Evolutionary conservation across 2,888 invertebrate species (phyloP), one percentile per base, ranked within the genome.

Genomic region (Drosophila tanythrix): DNA sequence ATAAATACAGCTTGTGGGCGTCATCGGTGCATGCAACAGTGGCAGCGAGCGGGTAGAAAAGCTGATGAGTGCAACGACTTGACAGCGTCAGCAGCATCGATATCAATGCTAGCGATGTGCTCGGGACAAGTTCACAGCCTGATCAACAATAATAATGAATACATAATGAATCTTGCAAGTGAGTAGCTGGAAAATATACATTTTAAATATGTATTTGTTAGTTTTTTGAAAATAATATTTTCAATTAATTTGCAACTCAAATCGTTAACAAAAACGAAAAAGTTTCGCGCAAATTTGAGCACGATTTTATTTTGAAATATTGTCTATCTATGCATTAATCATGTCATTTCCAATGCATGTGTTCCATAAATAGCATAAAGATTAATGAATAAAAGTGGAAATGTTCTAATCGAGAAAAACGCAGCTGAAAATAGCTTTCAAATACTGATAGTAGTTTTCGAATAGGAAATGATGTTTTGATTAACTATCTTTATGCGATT

Each of bases 11-110:
- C 91, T 79, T 67, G 79, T 70, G 65, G 70, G 70, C 52, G 60
- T 46, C 10, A 7, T 35, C 46, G 40, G 33, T 48, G 51, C 46
- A 36, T 21, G 43, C 29, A 13, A 35, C 35, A 63, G 29, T 6
- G 15, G 43, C 27, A 51, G 40, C 15, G 29, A 43, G 43, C 52
- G 43, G 18, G 52, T 3, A 13, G 57, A 31, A 61, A 53, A 56
- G 63, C 83, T 91, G 91, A 92, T 90, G 92, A 92, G 92, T 91
- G 92, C 92, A 92, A 91, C 92, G 92, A 92, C 92, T 88, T 87
- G 88, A 82, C 75, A 66, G 67, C 76, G 68, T 74, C 76, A 70
- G 46, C 68, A 65, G 55, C 64, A 59, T 27, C 63, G 36, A n/a
- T 56, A 74, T 18, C 29, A 35, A 21, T 11, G 29, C 27, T 43